phyloP scores from a whole-genome alignment of 2,888 invertebrate species.

The Scrobipalpa atriplicella region DNA sequence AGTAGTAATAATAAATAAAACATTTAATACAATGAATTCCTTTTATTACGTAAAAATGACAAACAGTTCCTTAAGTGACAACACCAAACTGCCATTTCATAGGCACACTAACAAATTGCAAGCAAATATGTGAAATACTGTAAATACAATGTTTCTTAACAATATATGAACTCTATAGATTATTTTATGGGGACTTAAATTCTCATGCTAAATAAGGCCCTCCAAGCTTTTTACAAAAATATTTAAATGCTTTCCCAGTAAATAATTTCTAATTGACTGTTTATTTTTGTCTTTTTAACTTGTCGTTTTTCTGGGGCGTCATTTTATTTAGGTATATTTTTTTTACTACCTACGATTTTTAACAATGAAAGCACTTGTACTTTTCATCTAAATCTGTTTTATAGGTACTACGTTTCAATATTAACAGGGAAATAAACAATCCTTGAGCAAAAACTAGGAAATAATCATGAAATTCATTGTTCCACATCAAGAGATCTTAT shows the following conservation, averaged over 20 bases:
- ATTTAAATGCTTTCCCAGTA: slow-evolving; percentile 13
- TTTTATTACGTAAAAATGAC: slow-evolving; percentile 68
- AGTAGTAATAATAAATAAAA: slow-evolving; percentile 40
- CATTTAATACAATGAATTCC: slow-evolving; percentile 71
- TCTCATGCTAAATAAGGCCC: not conserved
- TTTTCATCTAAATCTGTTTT: too few species aligned
- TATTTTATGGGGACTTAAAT: not conserved
- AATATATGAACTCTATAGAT: not conserved
- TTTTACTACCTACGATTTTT: not conserved
- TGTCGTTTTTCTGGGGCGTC: not conserved
- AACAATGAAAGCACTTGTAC: not conserved
- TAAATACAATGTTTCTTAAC: not conserved
- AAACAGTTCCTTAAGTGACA: slow-evolving; percentile 59
- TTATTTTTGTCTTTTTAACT: not conserved
- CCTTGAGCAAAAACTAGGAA: slow-evolving; percentile 64
- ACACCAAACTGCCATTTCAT: slow-evolving; percentile 55
- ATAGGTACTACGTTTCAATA: not conserved
- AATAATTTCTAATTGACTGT: not conserved
- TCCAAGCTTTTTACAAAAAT: not conserved
- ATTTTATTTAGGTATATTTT: not conserved
- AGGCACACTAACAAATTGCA: slow-evolving; percentile 55
- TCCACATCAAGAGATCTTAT: slow-evolving; percentile 57
- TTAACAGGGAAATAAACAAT: slow-evolving; percentile 9
- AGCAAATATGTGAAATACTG: slow-evolving; percentile 30
- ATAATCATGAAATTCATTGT: slow-evolving; percentile 65